These are phyloP conservation scores for Amphipyra tragopoginis DNA, from an alignment of 2,888 invertebrate species.

Conservation along the genomic window DNA sequence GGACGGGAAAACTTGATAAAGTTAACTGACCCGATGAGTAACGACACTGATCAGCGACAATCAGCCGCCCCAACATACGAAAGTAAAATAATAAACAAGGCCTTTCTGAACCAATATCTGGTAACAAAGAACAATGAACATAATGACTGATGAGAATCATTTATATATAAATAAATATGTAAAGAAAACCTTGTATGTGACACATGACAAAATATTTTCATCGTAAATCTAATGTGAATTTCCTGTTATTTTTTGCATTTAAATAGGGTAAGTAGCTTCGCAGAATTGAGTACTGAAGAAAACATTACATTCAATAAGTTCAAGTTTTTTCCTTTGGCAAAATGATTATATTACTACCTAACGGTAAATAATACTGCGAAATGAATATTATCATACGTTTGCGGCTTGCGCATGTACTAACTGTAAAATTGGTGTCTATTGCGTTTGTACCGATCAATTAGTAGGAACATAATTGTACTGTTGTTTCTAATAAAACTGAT, in stretches of 20 bases:
- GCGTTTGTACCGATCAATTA: neutral
- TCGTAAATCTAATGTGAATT: too few species aligned
- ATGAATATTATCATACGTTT: neutral
- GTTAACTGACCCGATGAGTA: slow-evolving; percentile 79
- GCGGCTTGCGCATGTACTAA: neutral
- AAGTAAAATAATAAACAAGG: slow-evolving; percentile 70
- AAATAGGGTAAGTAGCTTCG: too few species aligned
- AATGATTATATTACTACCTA: neutral
- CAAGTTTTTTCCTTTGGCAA: neutral
- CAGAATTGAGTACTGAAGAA: neutral
- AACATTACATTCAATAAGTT: neutral
- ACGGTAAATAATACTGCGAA: neutral
- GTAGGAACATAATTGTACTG: neutral
- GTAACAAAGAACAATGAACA: slow-evolving; percentile 63
- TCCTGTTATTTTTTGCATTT: too few species aligned
- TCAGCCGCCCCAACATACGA: slow-evolving; percentile 68
- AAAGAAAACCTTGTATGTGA: slow-evolving; percentile 5
- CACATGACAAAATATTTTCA: neutral
- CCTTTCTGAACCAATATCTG: slow-evolving; percentile 56
- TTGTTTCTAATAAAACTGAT: neutral
- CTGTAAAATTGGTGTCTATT: neutral
- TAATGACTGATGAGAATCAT: slow-evolving; percentile 11
- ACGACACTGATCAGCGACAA: slow-evolving; percentile 67
- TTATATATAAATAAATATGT: slow-evolving; percentile 13
- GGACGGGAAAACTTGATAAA: slow-evolving; percentile 67